Percentiles rank a stretch among this genome's conserved stretches.
These are phyloP conservation scores for Radopholus similis DNA, from an alignment of 1,140 invertebrate genomes.

Conservation along the genomic window DNA sequence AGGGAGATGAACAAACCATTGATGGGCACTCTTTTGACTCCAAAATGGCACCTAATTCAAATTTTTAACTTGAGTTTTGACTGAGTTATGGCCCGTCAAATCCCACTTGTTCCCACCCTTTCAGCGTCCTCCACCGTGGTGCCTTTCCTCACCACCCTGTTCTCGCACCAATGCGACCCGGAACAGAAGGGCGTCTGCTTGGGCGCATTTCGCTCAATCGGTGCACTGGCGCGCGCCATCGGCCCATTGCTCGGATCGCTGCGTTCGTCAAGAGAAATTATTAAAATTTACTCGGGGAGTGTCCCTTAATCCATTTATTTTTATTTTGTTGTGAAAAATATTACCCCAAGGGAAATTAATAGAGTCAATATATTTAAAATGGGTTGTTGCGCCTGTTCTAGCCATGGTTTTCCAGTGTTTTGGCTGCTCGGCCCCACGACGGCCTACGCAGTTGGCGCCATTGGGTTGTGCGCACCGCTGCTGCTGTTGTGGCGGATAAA, in stretches of 20 bases:
- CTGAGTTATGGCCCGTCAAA: no score
- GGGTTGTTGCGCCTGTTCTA: no score
- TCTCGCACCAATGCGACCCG: slow-evolving; percentile 10
- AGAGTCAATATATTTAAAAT: no score
- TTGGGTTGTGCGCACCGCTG: slow-evolving; percentile 32
- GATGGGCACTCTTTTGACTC: no score
- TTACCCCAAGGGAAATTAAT: no score
- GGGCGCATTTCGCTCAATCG: slow-evolving; percentile 14
- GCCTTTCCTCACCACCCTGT: slow-evolving; percentile 13
- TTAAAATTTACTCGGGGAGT: no score
- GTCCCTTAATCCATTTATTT: no score
- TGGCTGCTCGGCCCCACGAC: slow-evolving; percentile 41
- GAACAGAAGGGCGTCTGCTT: slow-evolving; percentile 1
- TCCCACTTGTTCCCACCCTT: background rate
- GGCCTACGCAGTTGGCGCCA: slow-evolving; percentile 41
- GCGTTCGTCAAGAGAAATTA: background rate
- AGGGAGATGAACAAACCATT: no score
- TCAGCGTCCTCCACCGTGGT: slow-evolving; percentile 20
- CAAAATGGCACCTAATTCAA: no score
- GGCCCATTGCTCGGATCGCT: slow-evolving; percentile 17
- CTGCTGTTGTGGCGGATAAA: slow-evolving; percentile 22
- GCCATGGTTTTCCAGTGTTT: slow-evolving; percentile 42
- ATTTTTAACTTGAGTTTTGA: no score
- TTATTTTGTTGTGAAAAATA: no score
- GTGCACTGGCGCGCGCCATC: slow-evolving; percentile 15